These are phyloP conservation scores for Drosophila persimilis DNA, from an alignment of 1,140 invertebrate species.

Conservation along the genomic window DNA sequence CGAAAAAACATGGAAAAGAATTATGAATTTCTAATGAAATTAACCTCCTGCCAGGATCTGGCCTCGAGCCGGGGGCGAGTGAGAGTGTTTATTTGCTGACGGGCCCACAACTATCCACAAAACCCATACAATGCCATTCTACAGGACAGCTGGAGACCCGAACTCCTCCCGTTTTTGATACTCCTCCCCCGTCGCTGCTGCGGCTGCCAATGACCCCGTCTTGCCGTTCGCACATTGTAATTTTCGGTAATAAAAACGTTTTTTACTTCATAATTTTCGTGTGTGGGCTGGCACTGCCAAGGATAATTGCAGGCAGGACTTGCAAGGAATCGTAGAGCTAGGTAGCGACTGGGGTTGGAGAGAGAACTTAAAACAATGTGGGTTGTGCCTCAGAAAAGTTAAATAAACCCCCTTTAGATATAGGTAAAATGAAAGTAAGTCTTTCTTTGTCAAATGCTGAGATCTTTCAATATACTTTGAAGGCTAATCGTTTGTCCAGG, in stretches of 20 bases:
- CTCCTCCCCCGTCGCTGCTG: neutral
- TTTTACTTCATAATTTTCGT: constrained; percentile 68
- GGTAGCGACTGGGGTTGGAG: no score
- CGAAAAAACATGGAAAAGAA: constrained; percentile 42
- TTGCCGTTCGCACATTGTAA: constrained; percentile 71
- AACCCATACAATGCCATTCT: constrained; percentile 12
- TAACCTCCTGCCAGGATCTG: constrained; percentile 49
- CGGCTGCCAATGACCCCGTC: constrained; percentile 36
- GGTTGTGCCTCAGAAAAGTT: no score
- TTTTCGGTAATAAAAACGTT: constrained; percentile 78
- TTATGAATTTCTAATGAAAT: constrained; percentile 82
- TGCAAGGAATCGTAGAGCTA: neutral
- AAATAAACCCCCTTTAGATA: no score
- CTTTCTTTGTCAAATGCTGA: no score
- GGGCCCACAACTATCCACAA: constrained; percentile 53
- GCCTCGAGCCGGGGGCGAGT: neutral
- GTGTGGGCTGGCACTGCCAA: constrained; percentile 12
- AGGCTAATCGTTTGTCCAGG: neutral
- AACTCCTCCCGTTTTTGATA: constrained; percentile 15
- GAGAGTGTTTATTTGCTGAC: constrained; percentile 75
- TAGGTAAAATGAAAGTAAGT: no score
- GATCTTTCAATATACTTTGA: no score
- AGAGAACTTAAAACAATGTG: no score
- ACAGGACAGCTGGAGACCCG: constrained; percentile 32
- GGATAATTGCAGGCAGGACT: constrained; percentile 61